These are phyloP conservation scores for Calephelis nemesis DNA, from an alignment of 1,140 invertebrate species.

Conservation along the genomic window DNA sequence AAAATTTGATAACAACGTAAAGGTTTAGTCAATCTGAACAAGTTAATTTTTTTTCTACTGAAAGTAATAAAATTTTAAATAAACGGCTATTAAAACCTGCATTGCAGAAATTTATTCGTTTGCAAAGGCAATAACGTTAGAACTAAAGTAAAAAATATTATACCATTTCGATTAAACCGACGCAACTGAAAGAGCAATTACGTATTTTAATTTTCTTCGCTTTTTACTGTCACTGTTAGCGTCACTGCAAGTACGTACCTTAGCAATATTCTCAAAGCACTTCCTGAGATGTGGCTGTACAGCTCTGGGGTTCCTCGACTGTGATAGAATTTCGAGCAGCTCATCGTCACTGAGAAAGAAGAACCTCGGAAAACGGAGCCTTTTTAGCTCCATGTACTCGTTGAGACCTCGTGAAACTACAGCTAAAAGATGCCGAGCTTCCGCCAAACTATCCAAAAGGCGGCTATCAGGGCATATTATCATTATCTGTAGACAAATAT, in stretches of 20 bases:
- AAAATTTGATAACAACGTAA: too few species aligned
- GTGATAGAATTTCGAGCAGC: slow-evolving; percentile 87
- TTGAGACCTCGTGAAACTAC: slow-evolving; percentile 86
- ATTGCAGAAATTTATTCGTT: too few species aligned
- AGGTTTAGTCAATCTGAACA: too few species aligned
- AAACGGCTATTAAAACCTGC: too few species aligned
- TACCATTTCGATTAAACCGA: too few species aligned
- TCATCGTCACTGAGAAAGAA: slow-evolving; percentile 91
- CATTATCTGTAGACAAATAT: slow-evolving; percentile 78
- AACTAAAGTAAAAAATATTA: too few species aligned
- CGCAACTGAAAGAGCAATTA: too few species aligned
- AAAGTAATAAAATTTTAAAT: too few species aligned
- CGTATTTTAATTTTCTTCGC: too few species aligned
- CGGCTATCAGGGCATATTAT: slow-evolving; percentile 80
- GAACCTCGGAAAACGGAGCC: slow-evolving; percentile 85
- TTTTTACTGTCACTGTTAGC: too few species aligned
- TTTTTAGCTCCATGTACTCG: slow-evolving; percentile 87
- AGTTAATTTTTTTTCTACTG: too few species aligned
- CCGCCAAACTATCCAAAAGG: slow-evolving; percentile 84
- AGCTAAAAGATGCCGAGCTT: slow-evolving; percentile 83
- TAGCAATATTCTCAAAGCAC: slow-evolving; percentile 89
- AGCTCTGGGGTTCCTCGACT: slow-evolving; percentile 85
- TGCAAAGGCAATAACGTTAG: too few species aligned
- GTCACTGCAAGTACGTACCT: slow-evolving; percentile 58
- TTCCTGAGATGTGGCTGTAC: slow-evolving; percentile 89